Evolutionary conservation across 1,140 invertebrate genomes (phyloP).

Genomic region (Halesus radiatus): DNA sequence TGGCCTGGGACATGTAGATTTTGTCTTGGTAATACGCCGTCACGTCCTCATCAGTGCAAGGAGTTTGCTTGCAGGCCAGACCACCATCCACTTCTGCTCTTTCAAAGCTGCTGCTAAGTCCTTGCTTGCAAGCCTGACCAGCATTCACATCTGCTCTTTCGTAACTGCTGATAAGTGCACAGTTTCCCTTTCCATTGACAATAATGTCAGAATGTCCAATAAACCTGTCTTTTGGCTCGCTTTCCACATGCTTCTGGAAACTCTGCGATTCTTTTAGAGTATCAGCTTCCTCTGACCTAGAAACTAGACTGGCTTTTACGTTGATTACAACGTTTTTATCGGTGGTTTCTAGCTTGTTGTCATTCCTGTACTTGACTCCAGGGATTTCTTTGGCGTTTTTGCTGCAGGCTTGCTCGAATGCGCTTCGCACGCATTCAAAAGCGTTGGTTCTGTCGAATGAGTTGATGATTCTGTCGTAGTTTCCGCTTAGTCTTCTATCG

Average conservation of each 20-base stretch:
- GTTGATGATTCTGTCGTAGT: conserved; percentile 69
- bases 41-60: conserved; percentile 77
- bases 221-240: conserved; percentile 56
- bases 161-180: conserved; percentile 62
- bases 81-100: conserved; percentile 68
- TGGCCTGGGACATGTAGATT: conserved; percentile 81
- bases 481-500: conserved; percentile 66
- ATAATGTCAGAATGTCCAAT: conserved; percentile 64
- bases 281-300: background rate
- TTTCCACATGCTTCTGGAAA: conserved; percentile 40
- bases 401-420: conserved; percentile 59
- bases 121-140: conserved; percentile 66
- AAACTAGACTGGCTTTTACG: background rate
- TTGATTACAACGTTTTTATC: conserved; percentile 49
- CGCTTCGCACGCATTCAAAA: conserved; percentile 66
- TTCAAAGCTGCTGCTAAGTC: conserved; percentile 65
- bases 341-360: background rate
- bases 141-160: conserved; percentile 69
- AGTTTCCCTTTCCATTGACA: conserved; percentile 62
- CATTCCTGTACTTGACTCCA: conserved; percentile 4
- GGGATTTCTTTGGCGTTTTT: conserved; percentile 32
- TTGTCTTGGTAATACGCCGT: conserved; percentile 81
- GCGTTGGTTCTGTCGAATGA: conserved; percentile 68
- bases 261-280: background rate
- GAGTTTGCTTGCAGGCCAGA: conserved; percentile 68